Conservation (phyloP, 2,113 vertebrate species). For the Catharus fuscescens region DNA sequence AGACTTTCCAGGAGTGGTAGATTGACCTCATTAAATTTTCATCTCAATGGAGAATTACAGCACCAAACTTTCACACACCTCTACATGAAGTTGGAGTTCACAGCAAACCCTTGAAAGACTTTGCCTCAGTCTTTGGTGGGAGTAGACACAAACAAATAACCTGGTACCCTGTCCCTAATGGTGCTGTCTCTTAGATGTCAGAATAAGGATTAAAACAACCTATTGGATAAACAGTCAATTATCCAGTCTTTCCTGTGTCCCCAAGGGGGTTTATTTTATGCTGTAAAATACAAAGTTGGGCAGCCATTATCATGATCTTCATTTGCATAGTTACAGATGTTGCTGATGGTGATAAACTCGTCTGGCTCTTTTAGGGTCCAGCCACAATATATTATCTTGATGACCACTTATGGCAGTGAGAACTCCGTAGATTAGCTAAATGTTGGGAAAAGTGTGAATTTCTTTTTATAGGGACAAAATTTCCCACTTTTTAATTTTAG, state of each 20-base stretch:
- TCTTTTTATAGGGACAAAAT: constrained; percentile 22
- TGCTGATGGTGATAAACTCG: constrained; percentile 14
- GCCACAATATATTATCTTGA: constrained; percentile 20
- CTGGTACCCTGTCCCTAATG: not conserved
- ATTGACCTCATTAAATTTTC: not conserved
- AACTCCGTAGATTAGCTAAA: constrained; percentile 27
- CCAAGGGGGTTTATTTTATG: not conserved
- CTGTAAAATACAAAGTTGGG: constrained; percentile 4
- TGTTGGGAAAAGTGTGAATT: not conserved
- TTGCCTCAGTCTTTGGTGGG: not conserved
- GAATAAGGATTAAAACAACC: not conserved
- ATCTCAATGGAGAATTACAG: not conserved
- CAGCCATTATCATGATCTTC: not conserved
- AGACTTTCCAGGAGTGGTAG: not conserved
- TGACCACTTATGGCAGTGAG: not conserved
- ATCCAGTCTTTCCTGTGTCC: not conserved
- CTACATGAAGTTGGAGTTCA: not conserved
- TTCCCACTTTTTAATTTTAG: constrained; percentile 41
- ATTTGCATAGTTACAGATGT: not conserved
- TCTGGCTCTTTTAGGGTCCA: not conserved
- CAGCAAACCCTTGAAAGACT: not conserved
- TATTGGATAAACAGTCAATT: not conserved
- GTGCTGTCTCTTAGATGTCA: not conserved
- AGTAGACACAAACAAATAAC: not conserved
- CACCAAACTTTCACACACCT: not conserved